Evolutionary conservation across 2,797 vertebrate species (phyloP), one percentile per base, ranked within the genome.

Genomic region (Muscicapa comitata): DNA sequence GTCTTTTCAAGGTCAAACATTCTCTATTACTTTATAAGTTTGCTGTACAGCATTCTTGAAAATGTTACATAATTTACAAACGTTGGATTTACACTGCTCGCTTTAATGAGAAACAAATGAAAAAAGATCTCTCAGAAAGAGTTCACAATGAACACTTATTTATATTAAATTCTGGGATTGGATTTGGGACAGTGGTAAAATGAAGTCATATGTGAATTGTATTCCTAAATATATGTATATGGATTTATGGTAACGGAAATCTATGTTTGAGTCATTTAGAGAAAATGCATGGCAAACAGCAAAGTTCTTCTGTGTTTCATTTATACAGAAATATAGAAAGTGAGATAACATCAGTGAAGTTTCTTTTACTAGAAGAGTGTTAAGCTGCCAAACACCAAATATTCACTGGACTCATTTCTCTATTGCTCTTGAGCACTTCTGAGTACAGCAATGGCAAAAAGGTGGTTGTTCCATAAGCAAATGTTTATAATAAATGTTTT

Each of bases 61-160:
- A 70, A 73, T 72, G 33, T 23, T 25, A 23, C 35, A 47, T n/a
- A 24, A 86, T 70, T 89, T 89, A 65, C 0, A 2, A 79, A 45
- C 5, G 1, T 55, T 86, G 38, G 74, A 86, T 87, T 92, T 87
- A 61, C 25, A 62, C 17, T 81, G 37, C 66, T 79, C 42, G 8
- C 1, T 95, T 82, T 94, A 96, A 94, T 79, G 33, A 90, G 42
- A 91, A 92, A 85, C 86, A 96, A 93, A 93, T 66, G 74, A 67
- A 24, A 82, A 86, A 55, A 76, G 2, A 51, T 86, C 70, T 33
- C 55, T 50, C 51, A 84, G 25, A 54, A 91, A 67, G 14, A 74
- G 8, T 71, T 87, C 48, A 76, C 45, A 76, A 14, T 58, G 33
- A 93, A 58, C 23, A 70, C n/a, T 79, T 74, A 84, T 79, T 88